phyloP scores from a whole-genome alignment of 2,113 vertebrate genomes.

The Baryphthengus martii region DNA sequence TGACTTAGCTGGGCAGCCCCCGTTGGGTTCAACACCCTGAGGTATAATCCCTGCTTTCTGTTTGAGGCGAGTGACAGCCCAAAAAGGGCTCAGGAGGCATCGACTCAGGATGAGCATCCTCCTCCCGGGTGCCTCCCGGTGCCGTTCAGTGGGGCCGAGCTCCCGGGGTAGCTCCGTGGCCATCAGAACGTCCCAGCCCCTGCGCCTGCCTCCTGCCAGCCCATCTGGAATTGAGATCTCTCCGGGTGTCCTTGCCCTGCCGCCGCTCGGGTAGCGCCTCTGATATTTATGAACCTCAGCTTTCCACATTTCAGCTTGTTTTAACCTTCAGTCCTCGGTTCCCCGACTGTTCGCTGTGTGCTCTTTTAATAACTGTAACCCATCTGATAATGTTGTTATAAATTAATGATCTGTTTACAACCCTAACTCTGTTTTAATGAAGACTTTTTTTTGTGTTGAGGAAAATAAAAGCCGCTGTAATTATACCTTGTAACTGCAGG shows the following conservation, averaged over 20 bases:
- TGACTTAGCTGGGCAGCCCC: neutral
- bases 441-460: constrained; percentile 34
- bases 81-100: neutral
- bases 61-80: neutral
- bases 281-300: neutral
- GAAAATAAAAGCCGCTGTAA: constrained; percentile 67
- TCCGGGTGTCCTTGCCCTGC: neutral
- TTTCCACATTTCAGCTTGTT: neutral
- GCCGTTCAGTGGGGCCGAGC: rapidly evolving
- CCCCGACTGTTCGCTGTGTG: neutral
- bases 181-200: rapidly evolving
- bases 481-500: constrained; percentile 63
- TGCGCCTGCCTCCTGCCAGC: neutral
- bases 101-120: neutral
- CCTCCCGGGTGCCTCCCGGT: neutral
- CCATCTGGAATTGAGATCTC: neutral
- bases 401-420: constrained; percentile 72
- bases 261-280: neutral
- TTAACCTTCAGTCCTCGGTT: neutral
- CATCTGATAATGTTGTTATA: constrained; percentile 68
- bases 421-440: constrained; percentile 67
- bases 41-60: neutral
- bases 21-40: rapidly evolving
- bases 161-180: rapidly evolving
- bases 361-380: constrained; percentile 67